These are phyloP conservation scores for Nyctibius bracteatus DNA, from an alignment of 2,113 vertebrate species.

Conservation along the genomic window DNA sequence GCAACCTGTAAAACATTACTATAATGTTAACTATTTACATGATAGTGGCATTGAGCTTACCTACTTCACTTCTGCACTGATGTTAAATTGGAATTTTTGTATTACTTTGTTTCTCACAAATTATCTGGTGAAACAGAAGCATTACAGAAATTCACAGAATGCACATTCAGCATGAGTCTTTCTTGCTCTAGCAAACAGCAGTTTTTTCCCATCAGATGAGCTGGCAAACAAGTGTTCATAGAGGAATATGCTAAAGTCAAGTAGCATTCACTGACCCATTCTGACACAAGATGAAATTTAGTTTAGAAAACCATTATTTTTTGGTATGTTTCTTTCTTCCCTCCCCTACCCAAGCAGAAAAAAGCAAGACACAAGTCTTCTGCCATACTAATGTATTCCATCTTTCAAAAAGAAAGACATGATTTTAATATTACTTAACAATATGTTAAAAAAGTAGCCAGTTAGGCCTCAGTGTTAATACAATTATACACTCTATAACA, in stretches of 20 bases:
- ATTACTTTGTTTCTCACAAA: background rate
- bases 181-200: background rate
- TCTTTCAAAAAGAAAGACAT: conserved; percentile 99
- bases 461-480: conserved; percentile 99
- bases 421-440: conserved; percentile 99
- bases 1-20: background rate
- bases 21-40: background rate
- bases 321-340: background rate
- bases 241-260: background rate
- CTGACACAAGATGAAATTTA: background rate
- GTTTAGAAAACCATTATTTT: background rate
- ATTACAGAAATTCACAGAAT: background rate
- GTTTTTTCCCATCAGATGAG: background rate
- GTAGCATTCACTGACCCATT: background rate
- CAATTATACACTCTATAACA: conserved; percentile 98
- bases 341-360: conserved; percentile 58
- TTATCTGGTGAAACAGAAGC: background rate
- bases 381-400: conserved; percentile 99
- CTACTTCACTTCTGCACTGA: background rate
- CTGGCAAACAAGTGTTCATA: background rate
- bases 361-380: conserved; percentile 81
- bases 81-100: background rate
- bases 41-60: background rate
- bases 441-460: conserved; percentile 99
- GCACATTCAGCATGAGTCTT: background rate